These are phyloP conservation scores for Chaunax sp. DNA, from an alignment of 2,797 vertebrate genomes.

Conservation along the genomic window DNA sequence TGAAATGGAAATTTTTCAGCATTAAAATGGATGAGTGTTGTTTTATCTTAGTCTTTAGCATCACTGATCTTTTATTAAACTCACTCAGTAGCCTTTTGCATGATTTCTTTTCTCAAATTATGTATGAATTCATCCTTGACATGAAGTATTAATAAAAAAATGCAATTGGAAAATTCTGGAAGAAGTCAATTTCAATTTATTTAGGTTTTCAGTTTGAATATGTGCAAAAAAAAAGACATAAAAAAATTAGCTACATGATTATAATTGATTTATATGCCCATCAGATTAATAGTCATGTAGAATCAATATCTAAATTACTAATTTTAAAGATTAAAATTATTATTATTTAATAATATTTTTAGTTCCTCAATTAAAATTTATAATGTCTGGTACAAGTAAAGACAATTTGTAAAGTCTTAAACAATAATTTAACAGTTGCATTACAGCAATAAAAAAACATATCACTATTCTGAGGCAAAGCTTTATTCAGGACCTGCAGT, in stretches of 20 bases:
- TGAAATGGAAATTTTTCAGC: constrained; percentile 70
- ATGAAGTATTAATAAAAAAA: constrained; percentile 52
- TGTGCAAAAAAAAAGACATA: constrained; percentile 27
- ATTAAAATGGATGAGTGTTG: constrained; percentile 83
- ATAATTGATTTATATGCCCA: constrained; percentile 31
- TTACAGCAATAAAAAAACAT: not conserved
- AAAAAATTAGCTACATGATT: constrained; percentile 22
- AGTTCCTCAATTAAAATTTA: constrained; percentile 2
- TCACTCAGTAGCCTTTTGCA: constrained; percentile 64
- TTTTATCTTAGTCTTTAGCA: constrained; percentile 76
- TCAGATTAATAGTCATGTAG: constrained; percentile 16
- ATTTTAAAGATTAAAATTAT: constrained; percentile 18
- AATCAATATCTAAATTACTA: constrained; percentile 21
- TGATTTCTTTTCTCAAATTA: constrained; percentile 73
- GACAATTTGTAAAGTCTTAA: not conserved
- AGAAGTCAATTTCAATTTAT: constrained; percentile 60
- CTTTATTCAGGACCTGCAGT: not conserved
- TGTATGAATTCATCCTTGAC: constrained; percentile 65
- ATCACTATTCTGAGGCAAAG: not conserved
- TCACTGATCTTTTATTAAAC: constrained; percentile 77
- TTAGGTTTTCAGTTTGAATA: constrained; percentile 26
- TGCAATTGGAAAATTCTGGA: constrained; percentile 44
- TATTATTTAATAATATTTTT: constrained; percentile 8
- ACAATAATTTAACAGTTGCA: not conserved
- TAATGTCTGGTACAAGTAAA: not conserved